A percentile compares a stretch with the other conserved stretches of the same genome.
These are phyloP conservation scores for Mobula hypostoma DNA, from an alignment of 2,113 vertebrate genomes.

Conservation along the genomic window DNA sequence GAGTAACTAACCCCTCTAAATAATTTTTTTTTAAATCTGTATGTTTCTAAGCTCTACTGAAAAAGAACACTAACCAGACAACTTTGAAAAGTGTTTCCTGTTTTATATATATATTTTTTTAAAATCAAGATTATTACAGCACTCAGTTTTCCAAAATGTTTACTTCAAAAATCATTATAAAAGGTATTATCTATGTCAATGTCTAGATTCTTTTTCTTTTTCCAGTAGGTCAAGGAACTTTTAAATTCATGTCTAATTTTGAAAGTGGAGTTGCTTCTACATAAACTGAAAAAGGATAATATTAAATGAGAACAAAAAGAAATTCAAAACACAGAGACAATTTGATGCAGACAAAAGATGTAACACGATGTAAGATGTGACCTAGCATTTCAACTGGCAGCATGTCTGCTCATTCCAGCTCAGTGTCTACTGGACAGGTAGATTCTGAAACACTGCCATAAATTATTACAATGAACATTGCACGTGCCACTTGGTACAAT, in stretches of 20 bases:
- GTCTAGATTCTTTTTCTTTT: neutral
- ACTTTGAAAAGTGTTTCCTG: neutral
- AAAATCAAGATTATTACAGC: slow-evolving; percentile 20
- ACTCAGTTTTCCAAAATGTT: slow-evolving; percentile 19
- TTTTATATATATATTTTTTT: neutral
- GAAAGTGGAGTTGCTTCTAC: slow-evolving; percentile 9
- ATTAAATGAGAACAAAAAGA: neutral
- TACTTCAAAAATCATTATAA: neutral
- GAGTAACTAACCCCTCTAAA: slow-evolving; percentile 25
- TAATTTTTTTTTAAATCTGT: neutral
- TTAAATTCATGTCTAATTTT: slow-evolving; percentile 16
- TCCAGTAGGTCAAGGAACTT: neutral
- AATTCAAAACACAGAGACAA: slow-evolving; percentile 14
- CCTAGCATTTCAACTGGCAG: slow-evolving; percentile 23
- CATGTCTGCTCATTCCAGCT: slow-evolving; percentile 33
- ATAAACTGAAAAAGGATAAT: neutral
- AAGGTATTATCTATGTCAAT: slow-evolving; percentile 18
- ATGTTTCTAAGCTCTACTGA: slow-evolving; percentile 14
- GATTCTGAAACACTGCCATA: slow-evolving; percentile 29
- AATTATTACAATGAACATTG: slow-evolving; percentile 29
- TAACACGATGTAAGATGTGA: slow-evolving; percentile 29
- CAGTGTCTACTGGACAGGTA: slow-evolving; percentile 8
- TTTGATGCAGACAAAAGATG: slow-evolving; percentile 15
- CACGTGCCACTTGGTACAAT: slow-evolving; percentile 35
- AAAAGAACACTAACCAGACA: slow-evolving; percentile 10